Conservation (phyloP, 2,797 vertebrate species). For the Heteromormyrus szaboi region DNA sequence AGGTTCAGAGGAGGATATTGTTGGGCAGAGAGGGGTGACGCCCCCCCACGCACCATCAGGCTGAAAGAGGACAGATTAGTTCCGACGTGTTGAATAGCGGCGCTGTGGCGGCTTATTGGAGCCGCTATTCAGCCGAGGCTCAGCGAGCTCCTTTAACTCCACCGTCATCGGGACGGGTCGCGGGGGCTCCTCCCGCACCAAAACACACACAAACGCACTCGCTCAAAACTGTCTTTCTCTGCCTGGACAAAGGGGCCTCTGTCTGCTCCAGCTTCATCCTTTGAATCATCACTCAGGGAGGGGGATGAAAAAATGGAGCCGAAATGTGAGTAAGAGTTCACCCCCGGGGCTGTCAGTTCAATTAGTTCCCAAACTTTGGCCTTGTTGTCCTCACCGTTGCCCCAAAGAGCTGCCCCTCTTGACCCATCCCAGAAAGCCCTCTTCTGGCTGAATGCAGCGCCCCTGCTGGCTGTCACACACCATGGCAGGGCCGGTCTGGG, state of each 20-base stretch:
- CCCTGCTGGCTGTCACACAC: conserved; percentile 23
- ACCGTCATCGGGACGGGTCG: background rate
- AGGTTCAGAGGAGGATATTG: conserved; percentile 2
- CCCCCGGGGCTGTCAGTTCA: conserved; percentile 18
- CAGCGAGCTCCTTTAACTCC: conserved; percentile 12
- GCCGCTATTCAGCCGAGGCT: conserved; percentile 27
- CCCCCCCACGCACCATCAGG: background rate
- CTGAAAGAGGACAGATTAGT: conserved; percentile 16
- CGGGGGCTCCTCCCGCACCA: background rate
- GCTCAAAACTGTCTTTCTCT: conserved; percentile 23
- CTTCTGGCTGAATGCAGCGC: background rate
- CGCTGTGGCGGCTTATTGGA: conserved; percentile 11
- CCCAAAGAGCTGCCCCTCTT: conserved; percentile 20
- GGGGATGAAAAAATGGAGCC: background rate
- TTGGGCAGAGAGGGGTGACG: background rate
- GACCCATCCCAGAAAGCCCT: conserved; percentile 25
- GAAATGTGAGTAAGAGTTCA: conserved; percentile 25
- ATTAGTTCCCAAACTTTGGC: conserved; percentile 29
- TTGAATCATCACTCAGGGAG: conserved; percentile 29
- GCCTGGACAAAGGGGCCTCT: conserved; percentile 39
- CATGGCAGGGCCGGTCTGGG: background rate
- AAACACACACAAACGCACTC: conserved; percentile 16
- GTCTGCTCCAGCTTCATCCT: conserved; percentile 28
- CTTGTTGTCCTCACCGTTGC: conserved; percentile 6
- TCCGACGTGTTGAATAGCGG: background rate